phyloP scores from a whole-genome alignment of 2,888 invertebrate species.

The Panorpa germanica region DNA sequence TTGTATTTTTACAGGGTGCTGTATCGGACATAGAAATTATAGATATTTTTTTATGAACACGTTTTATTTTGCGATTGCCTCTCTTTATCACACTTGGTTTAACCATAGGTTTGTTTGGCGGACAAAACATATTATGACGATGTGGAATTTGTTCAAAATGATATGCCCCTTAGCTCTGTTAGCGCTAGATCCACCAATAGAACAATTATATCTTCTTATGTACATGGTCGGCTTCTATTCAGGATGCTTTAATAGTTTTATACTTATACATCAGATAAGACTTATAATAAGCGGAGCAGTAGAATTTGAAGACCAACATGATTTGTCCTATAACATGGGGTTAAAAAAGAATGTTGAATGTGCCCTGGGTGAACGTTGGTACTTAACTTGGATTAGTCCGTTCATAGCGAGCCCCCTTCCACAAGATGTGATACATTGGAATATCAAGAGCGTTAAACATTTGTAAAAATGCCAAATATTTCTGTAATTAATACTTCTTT shows the following conservation, averaged over 20 bases:
- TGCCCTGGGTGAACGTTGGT: conserved; percentile 65
- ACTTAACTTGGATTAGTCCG: conserved; percentile 60
- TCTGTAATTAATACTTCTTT: too few relatives aligned
- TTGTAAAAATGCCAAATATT: too few relatives aligned
- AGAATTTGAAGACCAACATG: conserved; percentile 47
- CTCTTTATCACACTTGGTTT: conserved; percentile 47
- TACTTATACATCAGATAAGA: conserved; percentile 48
- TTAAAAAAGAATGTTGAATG: conserved; percentile 49
- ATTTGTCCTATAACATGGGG: conserved; percentile 47
- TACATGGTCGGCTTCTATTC: conserved; percentile 43
- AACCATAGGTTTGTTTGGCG: too few relatives aligned
- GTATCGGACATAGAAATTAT: conserved; percentile 72
- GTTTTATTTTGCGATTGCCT: conserved; percentile 48
- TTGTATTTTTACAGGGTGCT: conserved; percentile 75
- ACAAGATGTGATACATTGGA: conserved; percentile 56
- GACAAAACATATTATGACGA: too few relatives aligned
- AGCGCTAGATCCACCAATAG: conserved; percentile 41
- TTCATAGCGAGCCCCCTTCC: conserved; percentile 57
- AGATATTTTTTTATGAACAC: conserved; percentile 68
- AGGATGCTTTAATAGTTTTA: conserved; percentile 42
- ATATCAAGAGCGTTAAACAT: too few relatives aligned
- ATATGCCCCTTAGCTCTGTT: conserved; percentile 58
- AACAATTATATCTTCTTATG: conserved; percentile 48
- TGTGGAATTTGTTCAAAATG: conserved; percentile 44
- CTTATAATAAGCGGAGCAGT: conserved; percentile 56